These are phyloP conservation scores for Thermophis baileyi DNA, from an alignment of 2,113 vertebrate genomes.

Conservation along the genomic window DNA sequence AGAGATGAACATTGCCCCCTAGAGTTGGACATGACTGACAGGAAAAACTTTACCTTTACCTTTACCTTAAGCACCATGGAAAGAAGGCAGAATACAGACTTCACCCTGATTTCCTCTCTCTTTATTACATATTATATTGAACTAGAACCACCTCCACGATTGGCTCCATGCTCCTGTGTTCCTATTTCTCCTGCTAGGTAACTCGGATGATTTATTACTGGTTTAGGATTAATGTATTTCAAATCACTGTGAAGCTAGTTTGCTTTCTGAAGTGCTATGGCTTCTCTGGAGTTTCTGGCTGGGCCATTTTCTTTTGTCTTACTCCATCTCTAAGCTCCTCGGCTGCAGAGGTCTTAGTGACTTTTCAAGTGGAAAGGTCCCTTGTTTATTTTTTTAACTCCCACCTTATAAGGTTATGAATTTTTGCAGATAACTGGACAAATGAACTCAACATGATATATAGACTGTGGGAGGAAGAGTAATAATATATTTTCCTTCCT, in stretches of 20 bases:
- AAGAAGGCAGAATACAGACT: neutral
- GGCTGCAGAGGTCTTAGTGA: neutral
- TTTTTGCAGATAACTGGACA: neutral
- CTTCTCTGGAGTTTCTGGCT: neutral
- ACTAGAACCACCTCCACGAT: neutral
- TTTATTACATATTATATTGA: neutral
- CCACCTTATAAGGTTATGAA: neutral
- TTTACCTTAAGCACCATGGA: neutral
- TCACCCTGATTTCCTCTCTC: neutral
- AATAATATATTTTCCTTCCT: neutral
- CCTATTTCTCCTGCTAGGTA: neutral
- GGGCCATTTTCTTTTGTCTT: neutral
- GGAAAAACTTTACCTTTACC: neutral
- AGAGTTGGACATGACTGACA: neutral
- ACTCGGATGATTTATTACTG: neutral
- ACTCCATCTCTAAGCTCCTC: neutral
- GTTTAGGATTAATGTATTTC: neutral
- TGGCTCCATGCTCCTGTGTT: neutral
- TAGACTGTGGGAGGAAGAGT: neutral
- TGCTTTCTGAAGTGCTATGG: neutral
- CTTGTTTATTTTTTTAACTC: neutral
- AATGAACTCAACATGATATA: neutral
- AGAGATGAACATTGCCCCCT: no score
- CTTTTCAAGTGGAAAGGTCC: neutral
- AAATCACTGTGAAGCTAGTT: neutral